phyloP scores from a whole-genome alignment of 1,140 invertebrate genomes.

The Ceratitis capitata region DNA sequence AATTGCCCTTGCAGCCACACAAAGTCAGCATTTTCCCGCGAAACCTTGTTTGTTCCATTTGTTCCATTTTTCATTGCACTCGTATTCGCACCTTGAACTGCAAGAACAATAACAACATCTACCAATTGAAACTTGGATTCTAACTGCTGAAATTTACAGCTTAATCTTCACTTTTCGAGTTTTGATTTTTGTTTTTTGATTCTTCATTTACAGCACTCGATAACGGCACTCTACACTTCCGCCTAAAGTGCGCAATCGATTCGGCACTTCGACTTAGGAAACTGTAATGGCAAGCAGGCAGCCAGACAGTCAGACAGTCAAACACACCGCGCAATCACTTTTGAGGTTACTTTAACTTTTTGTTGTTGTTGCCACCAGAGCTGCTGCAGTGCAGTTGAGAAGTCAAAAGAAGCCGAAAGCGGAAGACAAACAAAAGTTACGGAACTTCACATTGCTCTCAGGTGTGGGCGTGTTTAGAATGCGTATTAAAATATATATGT shows the following conservation, averaged over 20 bases:
- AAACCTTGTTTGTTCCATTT: no score
- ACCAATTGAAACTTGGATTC: background rate
- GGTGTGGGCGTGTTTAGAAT: background rate
- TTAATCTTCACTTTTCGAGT: background rate
- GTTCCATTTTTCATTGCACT: background rate
- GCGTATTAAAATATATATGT: background rate
- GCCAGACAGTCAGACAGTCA: no score
- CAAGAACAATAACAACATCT: background rate
- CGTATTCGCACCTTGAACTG: background rate
- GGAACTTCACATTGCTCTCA: constrained; percentile 15
- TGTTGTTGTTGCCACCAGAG: background rate
- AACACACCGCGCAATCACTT: background rate
- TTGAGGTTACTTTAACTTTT: background rate
- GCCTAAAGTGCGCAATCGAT: background rate
- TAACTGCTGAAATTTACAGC: constrained; percentile 23
- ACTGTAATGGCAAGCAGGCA: background rate
- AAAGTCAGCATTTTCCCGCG: background rate
- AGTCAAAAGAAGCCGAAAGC: constrained; percentile 20
- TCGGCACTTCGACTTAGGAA: background rate
- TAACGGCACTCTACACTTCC: background rate
- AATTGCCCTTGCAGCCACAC: background rate
- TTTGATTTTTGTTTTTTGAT: constrained; percentile 13
- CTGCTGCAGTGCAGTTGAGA: background rate
- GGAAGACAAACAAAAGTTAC: constrained; percentile 12
- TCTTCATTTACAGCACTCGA: constrained; percentile 27